phyloP scores from a whole-genome alignment of 2,797 vertebrate genomes.

The Denticeps clupeoides region DNA sequence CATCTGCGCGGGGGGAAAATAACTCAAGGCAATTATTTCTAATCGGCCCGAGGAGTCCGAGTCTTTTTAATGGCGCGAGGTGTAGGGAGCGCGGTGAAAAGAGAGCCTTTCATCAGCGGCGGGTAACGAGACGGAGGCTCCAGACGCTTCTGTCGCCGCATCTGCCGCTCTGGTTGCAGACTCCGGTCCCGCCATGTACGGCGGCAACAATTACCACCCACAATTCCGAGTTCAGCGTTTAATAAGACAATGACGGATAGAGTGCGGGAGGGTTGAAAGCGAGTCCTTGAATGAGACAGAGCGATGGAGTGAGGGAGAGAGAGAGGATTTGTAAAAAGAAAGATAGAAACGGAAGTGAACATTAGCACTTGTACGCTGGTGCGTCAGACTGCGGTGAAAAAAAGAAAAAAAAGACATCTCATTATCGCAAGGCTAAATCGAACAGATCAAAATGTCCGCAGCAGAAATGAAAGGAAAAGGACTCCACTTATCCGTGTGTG shows the following conservation, averaged over 20 bases:
- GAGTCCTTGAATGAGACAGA: slow-evolving; percentile 6
- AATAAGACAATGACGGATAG: slow-evolving; percentile 26
- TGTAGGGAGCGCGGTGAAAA: slow-evolving; percentile 24
- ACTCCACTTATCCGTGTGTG: slow-evolving; percentile 8
- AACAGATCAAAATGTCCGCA: slow-evolving; percentile 26
- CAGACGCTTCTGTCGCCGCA: slow-evolving; percentile 11
- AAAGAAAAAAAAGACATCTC: no score
- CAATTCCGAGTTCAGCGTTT: slow-evolving; percentile 24
- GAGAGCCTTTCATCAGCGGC: slow-evolving; percentile 22
- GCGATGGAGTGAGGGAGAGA: background rate
- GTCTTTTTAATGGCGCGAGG: slow-evolving; percentile 29
- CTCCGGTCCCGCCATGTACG: slow-evolving; percentile 5
- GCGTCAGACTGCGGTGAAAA: slow-evolving; percentile 13
- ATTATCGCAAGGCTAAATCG: slow-evolving; percentile 23
- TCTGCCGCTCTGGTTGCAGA: slow-evolving; percentile 14
- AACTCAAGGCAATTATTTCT: slow-evolving; percentile 27
- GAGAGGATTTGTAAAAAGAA: no score
- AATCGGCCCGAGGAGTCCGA: slow-evolving; percentile 21
- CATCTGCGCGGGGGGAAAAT: slow-evolving; percentile 5
- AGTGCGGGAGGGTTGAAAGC: slow-evolving; percentile 21
- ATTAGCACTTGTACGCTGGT: background rate
- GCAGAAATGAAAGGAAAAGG: slow-evolving; percentile 17
- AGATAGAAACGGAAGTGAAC: background rate
- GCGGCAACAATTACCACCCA: slow-evolving; percentile 25
- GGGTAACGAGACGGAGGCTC: slow-evolving; percentile 22